These are phyloP conservation scores for Platycheirus albimanus DNA, from an alignment of 2,888 invertebrate species.

Conservation along the genomic window DNA sequence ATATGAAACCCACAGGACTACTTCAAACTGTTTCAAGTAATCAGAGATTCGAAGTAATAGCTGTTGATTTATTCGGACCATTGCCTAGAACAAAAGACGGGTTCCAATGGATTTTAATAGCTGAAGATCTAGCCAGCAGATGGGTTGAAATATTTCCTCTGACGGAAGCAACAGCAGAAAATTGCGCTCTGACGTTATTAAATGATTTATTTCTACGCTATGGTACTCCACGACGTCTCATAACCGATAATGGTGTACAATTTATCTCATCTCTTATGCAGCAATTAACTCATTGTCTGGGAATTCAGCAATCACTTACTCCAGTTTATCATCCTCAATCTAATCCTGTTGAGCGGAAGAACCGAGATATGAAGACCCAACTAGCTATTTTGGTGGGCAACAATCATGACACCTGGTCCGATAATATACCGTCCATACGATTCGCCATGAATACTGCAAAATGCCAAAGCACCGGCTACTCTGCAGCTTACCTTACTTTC, in stretches of 20 bases:
- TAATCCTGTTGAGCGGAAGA: no score
- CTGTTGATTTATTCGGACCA: slow-evolving; percentile 70
- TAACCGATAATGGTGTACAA: slow-evolving; percentile 79
- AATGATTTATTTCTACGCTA: slow-evolving; percentile 79
- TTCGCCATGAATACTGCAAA: no score
- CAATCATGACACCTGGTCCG: slow-evolving; percentile 9
- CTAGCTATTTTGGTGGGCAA: slow-evolving; percentile 1
- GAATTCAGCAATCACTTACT: slow-evolving; percentile 63
- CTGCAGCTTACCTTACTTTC: no score
- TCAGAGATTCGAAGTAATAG: no score
- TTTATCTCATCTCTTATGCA: slow-evolving; percentile 79
- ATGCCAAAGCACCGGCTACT: no score
- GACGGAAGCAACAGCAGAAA: slow-evolving; percentile 76
- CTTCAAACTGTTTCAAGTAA: slow-evolving; percentile 65
- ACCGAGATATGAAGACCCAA: slow-evolving; percentile 53
- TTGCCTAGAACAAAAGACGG: slow-evolving; percentile 49
- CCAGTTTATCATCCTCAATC: slow-evolving; percentile 72
- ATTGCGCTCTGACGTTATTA: slow-evolving; percentile 75
- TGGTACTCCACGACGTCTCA: slow-evolving; percentile 77
- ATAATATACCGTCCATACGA: slow-evolving; percentile 8
- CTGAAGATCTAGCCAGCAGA: no score
- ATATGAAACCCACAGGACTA: no score
- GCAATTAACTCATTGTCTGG: slow-evolving; percentile 70
- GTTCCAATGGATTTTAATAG: slow-evolving; percentile 76
- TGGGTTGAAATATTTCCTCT: slow-evolving; percentile 78